Conservation (phyloP, 2,888 invertebrate species). For the Geotrupes spiniger region DNA sequence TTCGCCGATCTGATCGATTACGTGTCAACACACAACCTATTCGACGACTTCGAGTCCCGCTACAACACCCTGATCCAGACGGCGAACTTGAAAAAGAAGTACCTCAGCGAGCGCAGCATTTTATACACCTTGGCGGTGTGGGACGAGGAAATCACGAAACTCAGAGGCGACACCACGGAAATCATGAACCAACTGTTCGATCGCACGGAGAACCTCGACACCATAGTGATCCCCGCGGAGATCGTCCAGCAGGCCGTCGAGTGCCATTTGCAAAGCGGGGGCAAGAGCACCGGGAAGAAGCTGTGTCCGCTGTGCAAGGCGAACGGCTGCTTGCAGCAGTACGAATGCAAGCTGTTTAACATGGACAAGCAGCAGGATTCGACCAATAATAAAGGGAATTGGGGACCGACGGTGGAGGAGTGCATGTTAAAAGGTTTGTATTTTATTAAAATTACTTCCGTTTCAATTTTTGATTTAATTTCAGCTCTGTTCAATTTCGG, state of each 20-base stretch:
- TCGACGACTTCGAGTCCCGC: slow-evolving; percentile 35
- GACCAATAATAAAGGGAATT: slow-evolving; percentile 60
- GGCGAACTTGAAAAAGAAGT: not conserved
- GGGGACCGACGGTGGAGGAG: slow-evolving; percentile 62
- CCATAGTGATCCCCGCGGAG: slow-evolving; percentile 28
- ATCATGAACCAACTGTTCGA: slow-evolving; percentile 35
- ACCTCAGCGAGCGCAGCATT: slow-evolving; percentile 14
- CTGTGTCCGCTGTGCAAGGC: slow-evolving; percentile 51
- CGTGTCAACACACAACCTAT: slow-evolving; percentile 35
- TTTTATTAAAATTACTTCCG: not conserved
- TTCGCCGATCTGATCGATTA: slow-evolving; percentile 47
- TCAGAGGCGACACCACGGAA: slow-evolving; percentile 41
- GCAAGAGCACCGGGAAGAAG: slow-evolving; percentile 30
- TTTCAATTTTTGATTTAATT: slow-evolving; percentile 22
- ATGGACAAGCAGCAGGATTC: slow-evolving; percentile 50
- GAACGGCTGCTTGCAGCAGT: slow-evolving; percentile 49
- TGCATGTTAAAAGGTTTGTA: slow-evolving; percentile 54
- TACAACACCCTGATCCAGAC: slow-evolving; percentile 30
- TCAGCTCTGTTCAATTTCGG: slow-evolving; percentile 48
- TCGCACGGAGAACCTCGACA: slow-evolving; percentile 18
- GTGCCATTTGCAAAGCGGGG: slow-evolving; percentile 56
- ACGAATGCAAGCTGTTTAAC: slow-evolving; percentile 58
- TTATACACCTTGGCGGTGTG: slow-evolving; percentile 28
- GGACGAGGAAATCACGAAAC: slow-evolving; percentile 39
- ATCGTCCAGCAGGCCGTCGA: slow-evolving; percentile 53